Evolutionary conservation across 2,888 invertebrate genomes (phyloP).

Genomic region (Drosophila colorata): DNA sequence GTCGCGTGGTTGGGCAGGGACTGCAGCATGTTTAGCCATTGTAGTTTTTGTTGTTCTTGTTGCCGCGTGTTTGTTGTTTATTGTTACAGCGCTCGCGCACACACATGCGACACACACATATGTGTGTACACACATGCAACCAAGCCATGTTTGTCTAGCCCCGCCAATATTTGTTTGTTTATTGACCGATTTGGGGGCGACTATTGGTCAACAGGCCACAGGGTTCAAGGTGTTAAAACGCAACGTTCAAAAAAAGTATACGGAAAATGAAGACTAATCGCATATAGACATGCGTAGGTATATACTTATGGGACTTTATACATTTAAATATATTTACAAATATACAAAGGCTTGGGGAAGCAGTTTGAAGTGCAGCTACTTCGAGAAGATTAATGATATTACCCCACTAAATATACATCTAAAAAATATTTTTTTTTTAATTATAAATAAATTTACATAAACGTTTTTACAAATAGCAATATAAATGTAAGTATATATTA

Average conservation of each 20-base stretch:
- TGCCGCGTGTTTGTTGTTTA: conserved; percentile 65
- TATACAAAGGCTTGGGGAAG: background rate
- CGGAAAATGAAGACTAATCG: conserved; percentile 7
- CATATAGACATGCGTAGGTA: conserved; percentile 5
- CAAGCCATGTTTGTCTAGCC: conserved; percentile 67
- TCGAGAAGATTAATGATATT: background rate
- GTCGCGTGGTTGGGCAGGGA: conserved; percentile 70
- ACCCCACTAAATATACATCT: background rate
- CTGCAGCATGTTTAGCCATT: conserved; percentile 56
- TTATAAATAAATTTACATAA: too few species aligned
- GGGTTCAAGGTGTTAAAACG: conserved; percentile 51
- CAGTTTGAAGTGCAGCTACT: background rate
- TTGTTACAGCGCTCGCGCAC: conserved; percentile 67
- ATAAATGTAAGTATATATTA: too few species aligned
- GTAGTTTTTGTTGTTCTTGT: conserved; percentile 42
- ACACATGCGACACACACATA: conserved; percentile 16
- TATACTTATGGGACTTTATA: background rate
- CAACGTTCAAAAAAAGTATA: conserved; percentile 26
- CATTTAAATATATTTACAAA: too few species aligned
- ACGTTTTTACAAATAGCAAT: too few species aligned
- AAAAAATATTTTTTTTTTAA: too few species aligned
- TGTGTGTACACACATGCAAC: background rate
- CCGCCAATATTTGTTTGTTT: conserved; percentile 77
- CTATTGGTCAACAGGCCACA: conserved; percentile 60
- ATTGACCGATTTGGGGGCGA: conserved; percentile 76